Evolutionary conservation across 2,888 invertebrate species (phyloP), one percentile per base, ranked within the genome.

Genomic region (Brenthis hecate): DNA sequence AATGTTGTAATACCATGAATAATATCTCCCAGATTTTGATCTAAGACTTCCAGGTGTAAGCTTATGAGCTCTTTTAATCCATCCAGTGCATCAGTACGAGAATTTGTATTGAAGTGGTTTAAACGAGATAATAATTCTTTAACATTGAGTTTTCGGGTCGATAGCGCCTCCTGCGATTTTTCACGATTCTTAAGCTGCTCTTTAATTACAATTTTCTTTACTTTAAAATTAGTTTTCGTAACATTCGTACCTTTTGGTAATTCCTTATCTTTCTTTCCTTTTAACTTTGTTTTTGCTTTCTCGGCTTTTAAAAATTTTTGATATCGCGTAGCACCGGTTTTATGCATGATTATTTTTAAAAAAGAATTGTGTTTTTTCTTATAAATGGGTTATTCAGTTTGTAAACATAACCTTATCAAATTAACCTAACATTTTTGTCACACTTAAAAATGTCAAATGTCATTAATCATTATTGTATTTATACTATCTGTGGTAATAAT

Each of bases 211-310:
- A 99, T 98, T 81, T 97, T 97, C 79, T 96, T 96, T 0, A 98
- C 94, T 94, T 98, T 98, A 80, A 99, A 98, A 77, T 96, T 95
- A 0, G 97, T 96, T 84, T 97, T 96, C 0, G 98, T 98, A 5
- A 97, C 95, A 94, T 98, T 99, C 64, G 96, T 94, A 8, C 97
- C 97, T 91, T 97, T 98, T 0, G 97, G 96, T 64, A 98, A 86
- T 72, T 96, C 96, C n/a, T 95, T 94, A 69, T 96, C 96, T 23
- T 95, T 94, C 88, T 98, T 98, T 48, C 98, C 86, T 84, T 98
- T 98, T 0, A 97, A 96, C 93, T 98, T 99, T 0, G 97, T 95
- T 83, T 97, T 98, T 0, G 97, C 95, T 82, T 97, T 98, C 85
- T 98, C 98, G 0, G 96, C 94, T 76, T 96, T 96, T 4, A 97